These are phyloP conservation scores for Trimorus sp. DNA, from an alignment of 2,888 invertebrate genomes.

Conservation along the genomic window DNA sequence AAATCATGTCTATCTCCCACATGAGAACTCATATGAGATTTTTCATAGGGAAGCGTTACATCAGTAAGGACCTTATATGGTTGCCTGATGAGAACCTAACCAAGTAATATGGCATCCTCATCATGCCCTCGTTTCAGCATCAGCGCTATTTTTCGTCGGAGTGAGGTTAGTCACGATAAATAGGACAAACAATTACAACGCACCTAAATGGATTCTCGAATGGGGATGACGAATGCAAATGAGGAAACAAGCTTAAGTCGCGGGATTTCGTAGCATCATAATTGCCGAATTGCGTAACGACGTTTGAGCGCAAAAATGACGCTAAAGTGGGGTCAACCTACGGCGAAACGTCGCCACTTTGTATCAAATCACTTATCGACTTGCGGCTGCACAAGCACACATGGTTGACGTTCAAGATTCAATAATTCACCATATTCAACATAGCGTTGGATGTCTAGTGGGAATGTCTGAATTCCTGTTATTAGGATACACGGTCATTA, in stretches of 20 bases:
- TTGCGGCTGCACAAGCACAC: conserved; percentile 44
- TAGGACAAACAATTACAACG: no score
- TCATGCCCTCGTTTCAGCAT: no score
- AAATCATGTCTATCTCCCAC: no score
- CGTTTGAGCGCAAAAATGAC: neutral
- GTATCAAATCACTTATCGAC: conserved; percentile 35
- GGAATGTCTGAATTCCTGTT: conserved; percentile 53
- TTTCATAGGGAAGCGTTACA: no score
- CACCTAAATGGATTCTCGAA: neutral
- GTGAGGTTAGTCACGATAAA: no score
- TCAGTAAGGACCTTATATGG: no score
- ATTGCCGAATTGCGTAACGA: neutral
- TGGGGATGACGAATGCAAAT: neutral
- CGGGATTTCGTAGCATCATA: neutral
- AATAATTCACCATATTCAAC: conserved; percentile 58
- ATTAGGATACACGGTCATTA: conserved; percentile 62
- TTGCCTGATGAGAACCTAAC: no score
- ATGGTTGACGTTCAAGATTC: conserved; percentile 45
- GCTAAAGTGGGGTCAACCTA: neutral
- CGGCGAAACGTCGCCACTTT: neutral
- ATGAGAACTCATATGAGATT: no score
- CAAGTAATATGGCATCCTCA: no score
- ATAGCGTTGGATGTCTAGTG: conserved; percentile 44
- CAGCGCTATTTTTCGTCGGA: no score
- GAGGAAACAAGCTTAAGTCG: neutral